phyloP scores from a whole-genome alignment of 2,797 vertebrate genomes.

The Myotis vivesi region DNA sequence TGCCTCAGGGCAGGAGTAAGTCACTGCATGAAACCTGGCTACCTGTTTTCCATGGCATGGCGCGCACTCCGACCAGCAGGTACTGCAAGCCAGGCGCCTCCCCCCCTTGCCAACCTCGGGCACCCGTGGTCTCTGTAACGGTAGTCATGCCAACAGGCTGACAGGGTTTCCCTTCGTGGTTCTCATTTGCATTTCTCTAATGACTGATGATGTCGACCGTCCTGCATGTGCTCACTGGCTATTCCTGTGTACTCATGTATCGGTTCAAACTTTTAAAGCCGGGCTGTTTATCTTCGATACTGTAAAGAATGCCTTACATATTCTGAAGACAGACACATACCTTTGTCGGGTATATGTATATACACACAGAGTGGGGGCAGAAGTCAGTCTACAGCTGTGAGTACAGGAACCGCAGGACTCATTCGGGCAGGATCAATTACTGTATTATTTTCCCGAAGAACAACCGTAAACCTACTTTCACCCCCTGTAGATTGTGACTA shows the following conservation, averaged over 20 bases:
- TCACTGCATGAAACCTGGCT: not conserved
- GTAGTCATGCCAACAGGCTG: not conserved
- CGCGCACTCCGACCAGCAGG: not conserved
- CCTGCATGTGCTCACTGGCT: not conserved
- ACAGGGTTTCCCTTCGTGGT: not conserved
- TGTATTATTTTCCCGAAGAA: not conserved
- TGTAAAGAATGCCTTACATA: not conserved
- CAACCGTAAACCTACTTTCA: not conserved
- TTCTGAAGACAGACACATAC: not conserved
- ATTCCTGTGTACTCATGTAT: not conserved
- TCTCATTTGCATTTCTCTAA: not conserved
- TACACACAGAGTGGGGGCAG: not conserved
- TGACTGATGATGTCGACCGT: not conserved
- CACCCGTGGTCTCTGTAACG: not conserved
- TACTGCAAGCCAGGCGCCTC: too few relatives aligned
- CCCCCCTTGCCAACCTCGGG: not conserved
- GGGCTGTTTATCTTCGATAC: not conserved
- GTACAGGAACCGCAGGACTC: not conserved
- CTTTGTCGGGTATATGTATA: not conserved
- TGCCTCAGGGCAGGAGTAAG: not conserved
- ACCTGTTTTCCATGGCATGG: not conserved
- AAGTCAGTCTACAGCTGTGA: not conserved
- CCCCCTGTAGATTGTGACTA: not conserved
- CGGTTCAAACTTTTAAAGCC: not conserved
- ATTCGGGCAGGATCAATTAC: not conserved